Conservation (phyloP, 2,113 vertebrate genomes). For the Vombatus ursinus region DNA sequence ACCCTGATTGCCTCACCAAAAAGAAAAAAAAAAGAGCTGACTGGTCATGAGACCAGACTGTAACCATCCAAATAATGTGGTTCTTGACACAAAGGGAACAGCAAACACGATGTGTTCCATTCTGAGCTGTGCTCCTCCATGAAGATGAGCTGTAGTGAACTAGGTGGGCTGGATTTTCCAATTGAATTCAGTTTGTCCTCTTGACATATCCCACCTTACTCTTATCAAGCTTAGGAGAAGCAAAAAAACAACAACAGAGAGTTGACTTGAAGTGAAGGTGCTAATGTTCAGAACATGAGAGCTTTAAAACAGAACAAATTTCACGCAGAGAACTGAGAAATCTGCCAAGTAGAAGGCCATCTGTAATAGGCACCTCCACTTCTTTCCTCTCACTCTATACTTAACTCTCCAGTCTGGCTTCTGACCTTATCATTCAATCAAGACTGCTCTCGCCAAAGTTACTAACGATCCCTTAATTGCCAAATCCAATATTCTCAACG, state of each 20-base stretch:
- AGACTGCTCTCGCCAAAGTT: not conserved
- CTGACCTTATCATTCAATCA: not conserved
- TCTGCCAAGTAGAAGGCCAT: not conserved
- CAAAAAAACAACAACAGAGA: not conserved
- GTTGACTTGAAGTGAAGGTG: not conserved
- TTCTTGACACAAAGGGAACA: not conserved
- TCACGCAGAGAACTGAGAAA: not conserved
- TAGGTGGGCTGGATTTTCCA: not conserved
- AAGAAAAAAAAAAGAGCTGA: too few species aligned
- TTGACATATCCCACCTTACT: not conserved
- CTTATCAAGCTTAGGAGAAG: not conserved
- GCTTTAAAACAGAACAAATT: not conserved
- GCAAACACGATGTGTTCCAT: not conserved
- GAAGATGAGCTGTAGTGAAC: not conserved
- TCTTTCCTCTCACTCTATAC: not conserved
- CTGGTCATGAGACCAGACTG: not conserved
- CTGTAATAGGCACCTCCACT: not conserved
- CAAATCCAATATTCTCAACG: not conserved
- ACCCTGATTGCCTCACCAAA: too few species aligned
- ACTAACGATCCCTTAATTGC: not conserved
- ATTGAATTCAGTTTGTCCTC: not conserved
- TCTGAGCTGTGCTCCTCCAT: not conserved
- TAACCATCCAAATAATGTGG: not conserved
- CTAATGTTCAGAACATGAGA: not conserved
- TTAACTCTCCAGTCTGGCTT: not conserved